These are phyloP conservation scores for Pardosa pseudoannulata DNA, from an alignment of 2,888 invertebrate species.

Conservation along the genomic window DNA sequence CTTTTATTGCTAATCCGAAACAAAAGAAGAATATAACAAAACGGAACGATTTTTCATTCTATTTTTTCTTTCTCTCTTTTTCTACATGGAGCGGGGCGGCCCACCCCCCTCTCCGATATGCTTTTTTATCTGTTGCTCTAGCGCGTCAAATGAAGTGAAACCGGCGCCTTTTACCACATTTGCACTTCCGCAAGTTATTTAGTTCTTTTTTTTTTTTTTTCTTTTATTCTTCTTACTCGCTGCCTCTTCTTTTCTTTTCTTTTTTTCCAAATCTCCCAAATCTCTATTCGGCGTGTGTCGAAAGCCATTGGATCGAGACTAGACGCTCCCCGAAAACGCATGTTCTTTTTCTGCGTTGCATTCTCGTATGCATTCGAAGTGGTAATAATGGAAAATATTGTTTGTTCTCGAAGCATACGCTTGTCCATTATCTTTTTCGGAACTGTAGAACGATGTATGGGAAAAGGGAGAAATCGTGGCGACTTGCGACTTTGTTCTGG, in stretches of 20 bases:
- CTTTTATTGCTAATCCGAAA: background rate
- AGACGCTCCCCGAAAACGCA: background rate
- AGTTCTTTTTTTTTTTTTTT: constrained; percentile 6
- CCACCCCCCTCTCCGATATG: background rate
- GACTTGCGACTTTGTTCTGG: no score
- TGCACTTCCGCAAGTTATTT: constrained; percentile 58
- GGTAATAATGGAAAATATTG: no score
- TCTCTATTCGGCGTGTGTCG: background rate
- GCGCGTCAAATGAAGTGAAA: constrained; percentile 63
- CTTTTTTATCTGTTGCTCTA: constrained; percentile 33
- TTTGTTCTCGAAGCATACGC: no score
- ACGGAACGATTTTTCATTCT: background rate
- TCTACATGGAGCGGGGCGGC: no score
- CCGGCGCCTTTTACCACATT: constrained; percentile 53
- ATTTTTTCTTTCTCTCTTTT: no score
- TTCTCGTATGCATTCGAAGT: no score
- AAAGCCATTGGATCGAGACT: background rate
- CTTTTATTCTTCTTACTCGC: no score
- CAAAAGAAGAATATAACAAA: background rate
- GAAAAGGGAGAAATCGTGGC: no score
- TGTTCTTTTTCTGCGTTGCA: no score
- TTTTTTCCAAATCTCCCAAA: background rate
- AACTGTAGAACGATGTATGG: no score
- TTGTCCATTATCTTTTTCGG: no score
- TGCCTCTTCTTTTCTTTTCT: constrained; percentile 22